Evolutionary conservation across 64 coral and sea anemone genomes (phyloP).

Genomic region (Astreopora myriophthalma): DNA sequence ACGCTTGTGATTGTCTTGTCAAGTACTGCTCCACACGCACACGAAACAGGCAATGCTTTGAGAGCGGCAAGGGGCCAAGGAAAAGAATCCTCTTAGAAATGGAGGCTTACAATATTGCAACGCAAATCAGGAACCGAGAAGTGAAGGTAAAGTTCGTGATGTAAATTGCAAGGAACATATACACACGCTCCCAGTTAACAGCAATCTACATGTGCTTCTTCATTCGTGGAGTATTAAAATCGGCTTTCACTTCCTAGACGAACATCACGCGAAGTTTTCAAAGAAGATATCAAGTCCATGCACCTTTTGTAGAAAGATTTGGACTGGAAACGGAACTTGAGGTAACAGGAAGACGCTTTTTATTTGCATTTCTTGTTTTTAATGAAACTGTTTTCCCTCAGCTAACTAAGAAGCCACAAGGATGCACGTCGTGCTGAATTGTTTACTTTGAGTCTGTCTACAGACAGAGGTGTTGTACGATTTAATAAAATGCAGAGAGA

Average conservation of each 20-base stretch:
- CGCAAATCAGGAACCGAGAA: conserved; percentile 32
- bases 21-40: not conserved
- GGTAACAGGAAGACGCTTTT: conserved; percentile 52
- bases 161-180: not conserved
- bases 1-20: not conserved
- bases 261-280: conserved; percentile 85
- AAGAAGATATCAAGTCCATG: conserved; percentile 73
- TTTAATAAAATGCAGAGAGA: not conserved
- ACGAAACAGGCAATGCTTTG: conserved; percentile 30
- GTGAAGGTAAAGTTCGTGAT: conserved; percentile 14
- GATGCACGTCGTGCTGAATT: not conserved
- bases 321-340: conserved; percentile 86
- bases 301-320: conserved; percentile 75
- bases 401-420: not conserved
- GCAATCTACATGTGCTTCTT: not conserved
- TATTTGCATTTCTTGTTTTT: not conserved
- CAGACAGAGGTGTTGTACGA: not conserved
- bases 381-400: not conserved
- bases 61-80: no score
- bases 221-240: not conserved
- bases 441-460: conserved; percentile 5
- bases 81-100: not conserved
- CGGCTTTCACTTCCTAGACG: conserved; percentile 68
- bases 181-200: not conserved
- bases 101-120: conserved; percentile 12